These are phyloP conservation scores for Varecia variegata DNA, from an alignment of 2,797 vertebrate genomes.

Conservation along the genomic window DNA sequence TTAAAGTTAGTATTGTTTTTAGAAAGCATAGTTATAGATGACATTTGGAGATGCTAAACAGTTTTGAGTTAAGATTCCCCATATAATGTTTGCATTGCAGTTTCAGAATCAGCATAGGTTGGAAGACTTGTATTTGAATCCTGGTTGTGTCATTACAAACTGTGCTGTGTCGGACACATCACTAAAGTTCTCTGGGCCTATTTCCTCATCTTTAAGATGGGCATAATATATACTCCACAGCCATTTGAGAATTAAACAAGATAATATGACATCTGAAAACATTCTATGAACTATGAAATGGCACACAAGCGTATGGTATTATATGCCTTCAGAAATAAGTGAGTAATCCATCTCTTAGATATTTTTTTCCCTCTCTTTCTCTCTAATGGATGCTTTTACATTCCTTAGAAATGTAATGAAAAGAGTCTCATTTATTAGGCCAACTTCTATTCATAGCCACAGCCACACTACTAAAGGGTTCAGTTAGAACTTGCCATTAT, in stretches of 20 bases:
- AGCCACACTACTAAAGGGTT: not conserved
- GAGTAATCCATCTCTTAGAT: not conserved
- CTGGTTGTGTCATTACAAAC: not conserved
- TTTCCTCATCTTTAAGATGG: not conserved
- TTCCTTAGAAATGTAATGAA: not conserved
- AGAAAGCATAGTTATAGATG: not conserved
- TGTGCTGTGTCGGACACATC: not conserved
- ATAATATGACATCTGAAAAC: not conserved
- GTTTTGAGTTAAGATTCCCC: not conserved
- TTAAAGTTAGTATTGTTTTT: constrained; percentile 11
- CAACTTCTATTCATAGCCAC: not conserved
- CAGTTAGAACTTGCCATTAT: constrained; percentile 45
- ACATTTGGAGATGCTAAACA: not conserved
- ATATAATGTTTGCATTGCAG: not conserved
- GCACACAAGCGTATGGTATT: not conserved
- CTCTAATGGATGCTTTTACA: not conserved
- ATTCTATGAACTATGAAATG: not conserved
- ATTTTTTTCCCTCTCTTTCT: not conserved
- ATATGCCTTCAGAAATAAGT: not conserved
- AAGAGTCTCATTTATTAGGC: constrained; percentile 32
- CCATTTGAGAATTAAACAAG: not conserved
- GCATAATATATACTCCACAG: not conserved
- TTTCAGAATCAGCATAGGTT: not conserved
- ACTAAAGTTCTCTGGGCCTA: not conserved
- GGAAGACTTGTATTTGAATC: not conserved